These are phyloP conservation scores for Acanthurus leucopareius DNA, from an alignment of 2,797 vertebrate genomes.

Conservation along the genomic window DNA sequence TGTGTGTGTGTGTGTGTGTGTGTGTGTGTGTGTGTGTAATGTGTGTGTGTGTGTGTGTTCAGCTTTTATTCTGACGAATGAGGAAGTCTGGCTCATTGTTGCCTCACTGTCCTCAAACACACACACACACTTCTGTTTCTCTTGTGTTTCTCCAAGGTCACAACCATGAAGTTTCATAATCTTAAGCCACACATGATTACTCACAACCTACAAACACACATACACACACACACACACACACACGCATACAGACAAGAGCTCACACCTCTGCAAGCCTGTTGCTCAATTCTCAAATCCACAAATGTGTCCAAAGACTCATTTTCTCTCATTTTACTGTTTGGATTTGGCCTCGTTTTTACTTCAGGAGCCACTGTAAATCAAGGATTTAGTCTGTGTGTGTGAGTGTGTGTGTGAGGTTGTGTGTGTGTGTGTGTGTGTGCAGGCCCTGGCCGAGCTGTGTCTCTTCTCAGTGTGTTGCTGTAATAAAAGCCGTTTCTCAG, in stretches of 20 bases:
- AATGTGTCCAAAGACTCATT: not conserved
- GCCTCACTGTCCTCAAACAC: constrained; percentile 14
- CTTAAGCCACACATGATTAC: constrained; percentile 42
- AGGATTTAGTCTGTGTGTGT: not conserved
- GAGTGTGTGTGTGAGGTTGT: not conserved
- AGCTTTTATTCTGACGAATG: not conserved
- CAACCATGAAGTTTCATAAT: constrained; percentile 65
- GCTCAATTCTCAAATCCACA: constrained; percentile 42
- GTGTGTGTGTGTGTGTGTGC: not conserved
- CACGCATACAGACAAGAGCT: constrained; percentile 27
- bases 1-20: not conserved
- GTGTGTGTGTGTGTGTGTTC: not conserved
- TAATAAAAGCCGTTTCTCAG: constrained; percentile 45
- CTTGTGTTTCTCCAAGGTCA: constrained; percentile 25
- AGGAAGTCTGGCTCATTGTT: constrained; percentile 39
- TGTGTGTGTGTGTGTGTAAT: no score
- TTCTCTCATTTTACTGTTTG: not conserved
- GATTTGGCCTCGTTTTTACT: constrained; percentile 18
- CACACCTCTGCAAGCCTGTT: constrained; percentile 28
- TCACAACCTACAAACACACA: constrained; percentile 8
- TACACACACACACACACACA: constrained; percentile 15
- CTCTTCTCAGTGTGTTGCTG: not conserved
- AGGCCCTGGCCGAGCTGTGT: not conserved
- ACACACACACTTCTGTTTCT: constrained; percentile 23
- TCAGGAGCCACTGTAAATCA: not conserved